Conservation (phyloP, 2,797 vertebrate genomes). For the Salarias fasciatus region DNA sequence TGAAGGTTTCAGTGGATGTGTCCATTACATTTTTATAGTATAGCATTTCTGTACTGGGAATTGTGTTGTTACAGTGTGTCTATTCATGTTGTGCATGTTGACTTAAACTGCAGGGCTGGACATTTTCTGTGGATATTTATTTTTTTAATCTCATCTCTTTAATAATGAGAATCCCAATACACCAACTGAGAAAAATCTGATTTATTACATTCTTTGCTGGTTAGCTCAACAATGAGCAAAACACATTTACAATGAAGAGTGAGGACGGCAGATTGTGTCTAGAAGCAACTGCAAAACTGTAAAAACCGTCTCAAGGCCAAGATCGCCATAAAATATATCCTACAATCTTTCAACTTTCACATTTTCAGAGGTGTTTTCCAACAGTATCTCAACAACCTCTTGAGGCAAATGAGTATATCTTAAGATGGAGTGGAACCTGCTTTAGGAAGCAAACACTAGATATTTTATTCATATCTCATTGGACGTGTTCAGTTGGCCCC, state of each 20-base stretch:
- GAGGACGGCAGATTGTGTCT: neutral
- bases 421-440: neutral
- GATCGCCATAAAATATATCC: neutral
- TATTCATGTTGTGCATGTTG: neutral
- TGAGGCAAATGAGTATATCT: neutral
- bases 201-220: neutral
- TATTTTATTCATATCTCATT: neutral
- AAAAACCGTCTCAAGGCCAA: slow-evolving; percentile 1
- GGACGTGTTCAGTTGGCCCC: too few species aligned
- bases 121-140: neutral
- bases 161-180: neutral
- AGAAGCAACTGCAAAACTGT: slow-evolving; percentile 1
- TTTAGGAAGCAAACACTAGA: neutral
- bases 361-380: neutral
- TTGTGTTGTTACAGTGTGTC: slow-evolving; percentile 1
- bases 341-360: neutral
- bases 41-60: neutral
- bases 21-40: neutral
- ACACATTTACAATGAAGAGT: neutral
- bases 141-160: neutral
- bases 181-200: neutral
- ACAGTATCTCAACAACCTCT: neutral
- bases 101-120: slow-evolving; percentile 2
- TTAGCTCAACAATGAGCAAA: neutral
- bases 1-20: neutral